Evolutionary conservation across 2,797 vertebrate species (phyloP).

Genomic region (Clarias fuscus): DNA sequence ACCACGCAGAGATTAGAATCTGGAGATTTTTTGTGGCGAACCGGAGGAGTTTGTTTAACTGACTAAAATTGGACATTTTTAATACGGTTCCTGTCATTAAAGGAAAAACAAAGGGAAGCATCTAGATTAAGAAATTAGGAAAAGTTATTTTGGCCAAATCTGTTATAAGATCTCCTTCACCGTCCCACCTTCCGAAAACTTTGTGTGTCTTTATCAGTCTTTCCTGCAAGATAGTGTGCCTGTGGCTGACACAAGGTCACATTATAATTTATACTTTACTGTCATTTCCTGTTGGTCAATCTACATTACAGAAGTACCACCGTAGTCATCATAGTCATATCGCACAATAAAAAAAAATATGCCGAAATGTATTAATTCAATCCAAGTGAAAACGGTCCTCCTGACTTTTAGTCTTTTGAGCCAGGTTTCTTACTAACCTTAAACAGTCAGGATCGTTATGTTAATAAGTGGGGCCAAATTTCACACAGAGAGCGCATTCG

Average conservation of each 20-base stretch:
- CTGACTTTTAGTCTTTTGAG: background rate
- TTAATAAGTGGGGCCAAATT: background rate
- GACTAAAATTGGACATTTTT: background rate
- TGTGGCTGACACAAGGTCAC: background rate
- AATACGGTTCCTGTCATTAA: too few relatives aligned
- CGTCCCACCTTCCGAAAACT: background rate
- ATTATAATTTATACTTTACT: background rate
- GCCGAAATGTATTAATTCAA: too few relatives aligned
- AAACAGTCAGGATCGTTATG: too few relatives aligned
- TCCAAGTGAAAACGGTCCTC: background rate
- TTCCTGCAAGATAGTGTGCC: background rate
- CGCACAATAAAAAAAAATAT: too few relatives aligned
- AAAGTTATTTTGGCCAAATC: background rate
- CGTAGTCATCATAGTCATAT: background rate
- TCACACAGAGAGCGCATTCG: background rate
- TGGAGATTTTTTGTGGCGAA: background rate
- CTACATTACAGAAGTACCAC: background rate
- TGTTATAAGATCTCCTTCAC: background rate
- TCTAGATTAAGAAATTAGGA: background rate
- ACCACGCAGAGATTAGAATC: slow-evolving; percentile 8
- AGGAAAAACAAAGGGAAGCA: too few relatives aligned
- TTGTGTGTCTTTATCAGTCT: background rate
- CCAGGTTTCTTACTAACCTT: background rate
- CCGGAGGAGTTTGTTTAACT: background rate
- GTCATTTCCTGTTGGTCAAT: background rate